Base-by-base conservation (phyloP, 2,113 vertebrate species). In the Lepus americanus region DNA sequence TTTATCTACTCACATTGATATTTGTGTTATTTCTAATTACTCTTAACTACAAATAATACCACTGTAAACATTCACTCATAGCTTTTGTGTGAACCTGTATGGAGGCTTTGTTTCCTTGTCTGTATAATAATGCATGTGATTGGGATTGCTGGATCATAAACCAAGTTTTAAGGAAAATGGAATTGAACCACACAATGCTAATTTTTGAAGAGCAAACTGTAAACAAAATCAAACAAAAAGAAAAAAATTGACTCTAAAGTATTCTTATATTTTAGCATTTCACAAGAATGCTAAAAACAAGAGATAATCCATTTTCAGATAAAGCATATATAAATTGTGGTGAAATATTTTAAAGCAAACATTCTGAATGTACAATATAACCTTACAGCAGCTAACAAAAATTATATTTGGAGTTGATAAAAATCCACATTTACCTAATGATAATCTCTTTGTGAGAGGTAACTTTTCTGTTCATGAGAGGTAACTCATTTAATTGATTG, bases 321-420 rank as follows among this genome's bases (percentile, higher is more conserved):
- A 92, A 74, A 64, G 17, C 51, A 79, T 9, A 76, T 31, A 39
- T 93, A 90, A 88, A 49, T 85, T 72, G 25, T 90, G 90, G 2
- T 92, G 69, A 90, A 92, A 79, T 81, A 76, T 74, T 92, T 96
- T 63, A 97, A 91, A 51, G 29, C 66, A 85, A 92, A 78, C 33
- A 92, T 95, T 95, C 59, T 82, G 91, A 88, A 85, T 53, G 22
- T 29, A 91, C 33, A 70, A 39, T n/a, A 84, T 85, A 72, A 92
- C 77, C n/a, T 72, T 92, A 61, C 14, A 73, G 39, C 23, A 86
- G 53, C 31, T 83, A 86, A 83, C 63, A 92, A 82, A 96, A 77
- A 86, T 17, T 70, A 13, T 9, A 88, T 79, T 94, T 90, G 6
- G 55, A 29, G 25, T 25, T 72, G 92, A 72, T 31, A 22, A 87